Conservation (phyloP, 2,888 invertebrate species). For the Allacma fusca region DNA sequence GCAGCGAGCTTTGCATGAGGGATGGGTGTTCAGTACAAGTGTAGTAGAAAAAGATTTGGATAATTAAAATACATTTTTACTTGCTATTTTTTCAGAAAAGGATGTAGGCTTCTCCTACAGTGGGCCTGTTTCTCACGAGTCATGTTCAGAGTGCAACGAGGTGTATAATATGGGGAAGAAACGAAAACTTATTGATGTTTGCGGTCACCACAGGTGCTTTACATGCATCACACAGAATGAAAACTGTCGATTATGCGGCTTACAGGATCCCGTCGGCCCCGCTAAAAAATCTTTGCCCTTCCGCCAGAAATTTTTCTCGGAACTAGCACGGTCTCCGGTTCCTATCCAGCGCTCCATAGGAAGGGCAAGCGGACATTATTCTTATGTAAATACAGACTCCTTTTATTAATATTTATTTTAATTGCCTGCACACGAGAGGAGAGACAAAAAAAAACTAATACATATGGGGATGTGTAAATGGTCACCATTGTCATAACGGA, state of each 20-base stretch:
- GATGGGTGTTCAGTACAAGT: no score
- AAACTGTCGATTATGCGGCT: constrained; percentile 83
- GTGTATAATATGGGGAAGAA: constrained; percentile 80
- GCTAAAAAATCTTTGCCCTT: constrained; percentile 54
- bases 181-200: constrained; percentile 91
- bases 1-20: background rate
- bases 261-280: constrained; percentile 50
- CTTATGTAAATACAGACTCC: constrained; percentile 69
- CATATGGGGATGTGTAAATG: background rate
- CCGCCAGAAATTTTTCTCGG: constrained; percentile 42
- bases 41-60: no score
- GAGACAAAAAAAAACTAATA: no score
- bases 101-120: constrained; percentile 35
- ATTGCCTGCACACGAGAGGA: background rate
- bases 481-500: background rate
- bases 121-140: constrained; percentile 27
- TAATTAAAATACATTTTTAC: no score
- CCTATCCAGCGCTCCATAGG: constrained; percentile 66
- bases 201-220: constrained; percentile 95
- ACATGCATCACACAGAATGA: constrained; percentile 93
- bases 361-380: constrained; percentile 74
- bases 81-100: constrained; percentile 25
- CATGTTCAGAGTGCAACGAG: constrained; percentile 39
- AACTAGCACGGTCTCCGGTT: constrained; percentile 39
- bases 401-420: constrained; percentile 8